Percentiles rank a stretch among this genome's conserved stretches.
Evolutionary conservation across 2,113 vertebrate genomes (phyloP).

Genomic region (Prochilodus magdalenae): DNA sequence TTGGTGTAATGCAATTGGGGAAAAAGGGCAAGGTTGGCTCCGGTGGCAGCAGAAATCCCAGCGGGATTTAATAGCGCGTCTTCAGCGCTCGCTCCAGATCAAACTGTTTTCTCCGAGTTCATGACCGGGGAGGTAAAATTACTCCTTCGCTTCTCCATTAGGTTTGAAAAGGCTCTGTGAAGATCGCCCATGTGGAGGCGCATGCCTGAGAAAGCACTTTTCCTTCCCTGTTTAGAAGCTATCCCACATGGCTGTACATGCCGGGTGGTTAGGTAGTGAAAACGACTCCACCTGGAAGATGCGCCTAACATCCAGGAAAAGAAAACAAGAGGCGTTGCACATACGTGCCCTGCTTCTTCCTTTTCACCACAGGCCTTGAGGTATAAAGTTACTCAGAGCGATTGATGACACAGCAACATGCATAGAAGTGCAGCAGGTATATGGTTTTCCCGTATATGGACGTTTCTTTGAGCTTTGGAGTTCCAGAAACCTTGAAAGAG

Average conservation of each 20-base stretch:
- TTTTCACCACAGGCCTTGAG: neutral
- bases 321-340: too few relatives aligned
- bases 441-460: too few relatives aligned
- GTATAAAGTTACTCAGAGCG: too few relatives aligned
- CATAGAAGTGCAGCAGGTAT: too few relatives aligned
- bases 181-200: neutral
- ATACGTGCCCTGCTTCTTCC: too few relatives aligned
- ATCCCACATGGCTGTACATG: too few relatives aligned
- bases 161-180: constrained; percentile 28
- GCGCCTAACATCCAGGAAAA: too few relatives aligned
- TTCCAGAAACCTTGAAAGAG: neutral
- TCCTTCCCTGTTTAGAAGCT: constrained; percentile 1
- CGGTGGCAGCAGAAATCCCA: neutral
- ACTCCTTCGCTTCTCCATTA: constrained; percentile 1
- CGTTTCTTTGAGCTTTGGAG: constrained; percentile 11
- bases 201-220: constrained; percentile 13
- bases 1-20: constrained; percentile 67
- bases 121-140: neutral
- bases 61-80: constrained; percentile 36
- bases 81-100: constrained; percentile 21
- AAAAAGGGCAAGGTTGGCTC: constrained; percentile 8
- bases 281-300: too few relatives aligned
- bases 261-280: too few relatives aligned
- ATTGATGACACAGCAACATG: too few relatives aligned
- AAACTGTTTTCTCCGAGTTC: constrained; percentile 28